Conservation (phyloP, 1,140 invertebrate genomes). For the Bombus picipes region DNA sequence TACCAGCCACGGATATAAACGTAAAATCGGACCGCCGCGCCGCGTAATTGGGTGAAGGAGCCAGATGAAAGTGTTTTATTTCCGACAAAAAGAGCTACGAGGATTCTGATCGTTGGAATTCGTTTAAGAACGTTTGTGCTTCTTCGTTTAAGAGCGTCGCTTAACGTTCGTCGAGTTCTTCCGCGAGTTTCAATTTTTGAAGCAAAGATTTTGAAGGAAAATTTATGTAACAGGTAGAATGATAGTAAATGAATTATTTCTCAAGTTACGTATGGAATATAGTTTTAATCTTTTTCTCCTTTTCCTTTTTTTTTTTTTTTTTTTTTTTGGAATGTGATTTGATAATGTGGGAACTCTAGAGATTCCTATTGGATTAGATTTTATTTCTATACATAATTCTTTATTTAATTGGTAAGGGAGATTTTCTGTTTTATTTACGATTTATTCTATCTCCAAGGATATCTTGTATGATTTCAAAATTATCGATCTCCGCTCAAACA, state of each 20-base stretch:
- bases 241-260: neutral
- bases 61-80: neutral
- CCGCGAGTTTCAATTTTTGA: no score
- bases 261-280: neutral
- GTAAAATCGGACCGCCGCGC: constrained; percentile 32
- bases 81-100: neutral
- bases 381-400: no score
- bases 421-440: no score
- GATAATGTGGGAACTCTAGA: no score
- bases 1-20: constrained; percentile 11
- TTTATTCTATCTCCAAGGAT: no score
- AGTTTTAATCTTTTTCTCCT: no score
- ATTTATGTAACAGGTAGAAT: neutral
- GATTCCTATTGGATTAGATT: no score
- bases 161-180: neutral
- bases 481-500: neutral
- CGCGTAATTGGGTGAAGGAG: constrained; percentile 29
- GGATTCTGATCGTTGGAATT: neutral
- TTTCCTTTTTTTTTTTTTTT: no score
- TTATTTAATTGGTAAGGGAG: no score
- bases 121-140: neutral
- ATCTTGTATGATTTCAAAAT: no score
- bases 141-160: neutral
- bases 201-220: neutral
- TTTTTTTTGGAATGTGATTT: no score